Conservation (phyloP, 2,797 vertebrate genomes). For the Neosalanx taihuensis region DNA sequence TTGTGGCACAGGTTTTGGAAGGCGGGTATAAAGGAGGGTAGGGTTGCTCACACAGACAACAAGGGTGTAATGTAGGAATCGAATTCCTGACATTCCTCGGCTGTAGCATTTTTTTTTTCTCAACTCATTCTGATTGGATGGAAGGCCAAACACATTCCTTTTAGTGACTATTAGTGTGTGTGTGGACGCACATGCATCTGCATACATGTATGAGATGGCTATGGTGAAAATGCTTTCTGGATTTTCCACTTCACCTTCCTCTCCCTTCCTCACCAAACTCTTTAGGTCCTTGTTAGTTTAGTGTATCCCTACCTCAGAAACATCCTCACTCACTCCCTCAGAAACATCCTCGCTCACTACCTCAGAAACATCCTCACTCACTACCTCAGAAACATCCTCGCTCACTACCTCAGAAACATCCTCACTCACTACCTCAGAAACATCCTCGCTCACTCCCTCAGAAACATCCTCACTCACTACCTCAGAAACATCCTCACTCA, state of each 20-base stretch:
- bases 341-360: no score
- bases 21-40: neutral
- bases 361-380: no score
- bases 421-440: no score
- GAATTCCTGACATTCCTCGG: slow-evolving; percentile 9
- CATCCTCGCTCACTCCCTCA: no score
- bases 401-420: no score
- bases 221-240: neutral
- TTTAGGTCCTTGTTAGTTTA: no score
- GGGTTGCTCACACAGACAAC: neutral
- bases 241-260: neutral
- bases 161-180: neutral
- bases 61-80: neutral
- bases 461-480: no score
- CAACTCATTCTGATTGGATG: neutral
- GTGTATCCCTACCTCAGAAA: neutral
- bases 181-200: neutral
- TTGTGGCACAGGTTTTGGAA: neutral
- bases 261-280: neutral
- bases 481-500: no score
- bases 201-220: neutral
- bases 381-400: no score
- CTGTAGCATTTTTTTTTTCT: neutral
- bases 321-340: slow-evolving; percentile 2
- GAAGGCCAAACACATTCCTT: neutral